Evolutionary conservation across 2,113 vertebrate genomes (phyloP).

Genomic region (Pongo pygmaeus): DNA sequence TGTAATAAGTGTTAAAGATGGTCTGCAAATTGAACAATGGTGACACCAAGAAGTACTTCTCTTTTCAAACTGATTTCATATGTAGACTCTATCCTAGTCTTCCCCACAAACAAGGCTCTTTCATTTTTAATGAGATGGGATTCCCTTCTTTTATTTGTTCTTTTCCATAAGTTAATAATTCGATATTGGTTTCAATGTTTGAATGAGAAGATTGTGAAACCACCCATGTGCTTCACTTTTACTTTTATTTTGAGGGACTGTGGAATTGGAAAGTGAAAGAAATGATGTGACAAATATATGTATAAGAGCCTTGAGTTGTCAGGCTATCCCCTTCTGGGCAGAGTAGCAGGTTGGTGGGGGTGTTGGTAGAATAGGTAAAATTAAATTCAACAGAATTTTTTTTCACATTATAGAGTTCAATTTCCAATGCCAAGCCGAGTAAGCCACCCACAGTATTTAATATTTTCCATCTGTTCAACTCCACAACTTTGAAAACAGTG

Average conservation of each 20-base stretch:
- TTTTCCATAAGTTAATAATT: conserved; percentile 75
- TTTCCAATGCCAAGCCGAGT: conserved; percentile 57
- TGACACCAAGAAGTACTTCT: not conserved
- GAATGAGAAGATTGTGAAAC: conserved; percentile 42
- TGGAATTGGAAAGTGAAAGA: conserved; percentile 54
- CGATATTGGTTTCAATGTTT: conserved; percentile 68
- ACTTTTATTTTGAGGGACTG: conserved; percentile 50
- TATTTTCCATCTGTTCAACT: conserved; percentile 69
- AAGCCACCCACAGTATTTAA: conserved; percentile 66
- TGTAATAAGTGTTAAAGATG: not conserved
- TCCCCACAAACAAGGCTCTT: not conserved
- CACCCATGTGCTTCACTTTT: conserved; percentile 65
- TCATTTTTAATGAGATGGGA: conserved; percentile 69
- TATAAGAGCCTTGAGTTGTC: conserved; percentile 31
- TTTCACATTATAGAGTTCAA: conserved; percentile 69
- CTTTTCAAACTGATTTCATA: not conserved
- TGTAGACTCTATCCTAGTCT: not conserved
- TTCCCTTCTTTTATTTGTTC: conserved; percentile 76
- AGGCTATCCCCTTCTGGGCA: conserved; percentile 34
- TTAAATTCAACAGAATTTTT: conserved; percentile 58
- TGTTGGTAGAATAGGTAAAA: conserved; percentile 62
- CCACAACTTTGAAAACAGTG: conserved; percentile 65
- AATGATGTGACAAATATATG: conserved; percentile 23
- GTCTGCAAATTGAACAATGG: not conserved
- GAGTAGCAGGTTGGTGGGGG: conserved; percentile 7